phyloP scores from a whole-genome alignment of 2,888 invertebrate genomes.

The Galerucella pusilla region DNA sequence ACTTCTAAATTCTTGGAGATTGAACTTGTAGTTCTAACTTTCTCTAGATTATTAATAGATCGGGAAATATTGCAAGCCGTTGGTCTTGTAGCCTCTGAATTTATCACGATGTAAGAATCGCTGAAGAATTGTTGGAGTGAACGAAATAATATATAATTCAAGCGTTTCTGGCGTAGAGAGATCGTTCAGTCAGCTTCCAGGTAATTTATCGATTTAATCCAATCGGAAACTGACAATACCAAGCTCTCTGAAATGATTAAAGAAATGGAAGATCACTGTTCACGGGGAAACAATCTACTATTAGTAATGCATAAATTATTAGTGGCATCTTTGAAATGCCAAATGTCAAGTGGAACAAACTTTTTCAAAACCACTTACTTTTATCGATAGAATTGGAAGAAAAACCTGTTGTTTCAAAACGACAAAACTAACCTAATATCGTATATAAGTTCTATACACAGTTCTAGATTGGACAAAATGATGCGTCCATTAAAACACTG shows the following conservation, averaged over 20 bases:
- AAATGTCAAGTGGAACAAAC: no score
- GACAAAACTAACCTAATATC: no score
- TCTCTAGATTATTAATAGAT: slow-evolving; percentile 28
- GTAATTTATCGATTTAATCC: slow-evolving; percentile 4
- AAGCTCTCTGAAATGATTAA: slow-evolving; percentile 3
- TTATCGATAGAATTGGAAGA: no score
- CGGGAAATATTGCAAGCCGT: slow-evolving; percentile 22
- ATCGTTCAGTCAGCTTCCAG: slow-evolving; percentile 7
- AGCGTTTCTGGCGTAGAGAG: slow-evolving; percentile 6
- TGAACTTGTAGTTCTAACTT: slow-evolving; percentile 17
- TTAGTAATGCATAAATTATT: not conserved
- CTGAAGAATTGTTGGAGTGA: slow-evolving; percentile 7
- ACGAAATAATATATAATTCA: slow-evolving; percentile 1
- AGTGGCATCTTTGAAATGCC: not conserved
- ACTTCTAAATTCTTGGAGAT: not conserved
- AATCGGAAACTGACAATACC: slow-evolving; percentile 5
- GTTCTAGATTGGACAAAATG: no score
- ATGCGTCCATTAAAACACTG: no score
- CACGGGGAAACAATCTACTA: slow-evolving; percentile 1
- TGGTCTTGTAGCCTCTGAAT: slow-evolving; percentile 22
- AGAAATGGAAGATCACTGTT: slow-evolving; percentile 2
- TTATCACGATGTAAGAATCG: slow-evolving; percentile 11
- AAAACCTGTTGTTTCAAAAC: no score
- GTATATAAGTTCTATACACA: no score
- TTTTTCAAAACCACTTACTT: no score